Percentiles rank a stretch among this genome's conserved stretches.
phyloP scores from a whole-genome alignment of 2,113 vertebrate species.

The Thamnaconus septentrionalis region DNA sequence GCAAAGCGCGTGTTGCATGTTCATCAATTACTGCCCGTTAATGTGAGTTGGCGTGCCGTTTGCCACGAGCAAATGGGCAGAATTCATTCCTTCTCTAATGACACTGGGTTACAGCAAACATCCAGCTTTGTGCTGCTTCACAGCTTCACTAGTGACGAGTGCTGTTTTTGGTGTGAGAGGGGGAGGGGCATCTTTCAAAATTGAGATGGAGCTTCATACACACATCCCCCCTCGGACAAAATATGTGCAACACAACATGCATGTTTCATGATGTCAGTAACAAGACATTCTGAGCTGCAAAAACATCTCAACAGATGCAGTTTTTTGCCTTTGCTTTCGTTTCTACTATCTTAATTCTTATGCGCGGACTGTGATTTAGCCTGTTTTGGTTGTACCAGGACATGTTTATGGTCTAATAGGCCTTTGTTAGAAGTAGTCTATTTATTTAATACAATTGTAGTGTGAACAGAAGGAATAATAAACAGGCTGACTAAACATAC shows the following conservation, averaged over 20 bases:
- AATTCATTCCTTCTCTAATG: conserved; percentile 9
- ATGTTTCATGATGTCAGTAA: conserved; percentile 43
- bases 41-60: not conserved
- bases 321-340: conserved; percentile 44
- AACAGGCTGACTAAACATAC: conserved; percentile 88
- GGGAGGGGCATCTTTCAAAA: conserved; percentile 13
- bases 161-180: conserved; percentile 22
- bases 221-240: conserved; percentile 26
- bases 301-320: conserved; percentile 20
- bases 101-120: not conserved
- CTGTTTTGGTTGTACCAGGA: conserved; percentile 65
- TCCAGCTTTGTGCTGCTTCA: conserved; percentile 9
- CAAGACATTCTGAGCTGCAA: conserved; percentile 30
- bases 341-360: conserved; percentile 63
- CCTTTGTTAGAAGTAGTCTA: conserved; percentile 70
- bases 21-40: too few species aligned
- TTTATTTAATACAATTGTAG: conserved; percentile 89
- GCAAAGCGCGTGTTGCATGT: not conserved
- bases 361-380: conserved; percentile 61
- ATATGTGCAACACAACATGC: conserved; percentile 45
- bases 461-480: conserved; percentile 89
- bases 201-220: conserved; percentile 26
- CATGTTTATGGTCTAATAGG: conserved; percentile 81
- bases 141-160: conserved; percentile 20
- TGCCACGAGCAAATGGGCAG: conserved; percentile 3